Percentiles rank a stretch among this genome's conserved stretches.
phyloP scores from a whole-genome alignment of 37 sponge, comb jelly and placozoan species.

The Diacarnus erythraeanus region DNA sequence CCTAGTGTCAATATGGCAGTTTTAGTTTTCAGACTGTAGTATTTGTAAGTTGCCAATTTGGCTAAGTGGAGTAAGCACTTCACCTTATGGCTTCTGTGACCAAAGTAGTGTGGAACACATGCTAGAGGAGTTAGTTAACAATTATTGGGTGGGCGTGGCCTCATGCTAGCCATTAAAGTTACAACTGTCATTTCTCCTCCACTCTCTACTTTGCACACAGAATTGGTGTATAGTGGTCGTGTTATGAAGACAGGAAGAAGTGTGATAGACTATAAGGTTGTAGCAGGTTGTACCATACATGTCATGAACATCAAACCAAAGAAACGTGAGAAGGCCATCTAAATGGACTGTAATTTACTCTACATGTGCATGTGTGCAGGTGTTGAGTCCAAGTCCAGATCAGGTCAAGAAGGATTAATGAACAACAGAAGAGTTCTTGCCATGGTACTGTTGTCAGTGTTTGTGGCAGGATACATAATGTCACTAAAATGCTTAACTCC shows the following conservation, averaged over 20 bases:
- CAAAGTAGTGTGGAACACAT: too few species aligned
- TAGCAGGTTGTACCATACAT: conserved; percentile 28
- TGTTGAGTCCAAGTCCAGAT: background rate
- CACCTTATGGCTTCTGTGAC: too few species aligned
- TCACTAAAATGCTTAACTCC: too few species aligned
- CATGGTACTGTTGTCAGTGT: conserved; percentile 9
- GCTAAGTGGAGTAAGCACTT: too few species aligned
- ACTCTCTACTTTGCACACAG: conserved; percentile 4
- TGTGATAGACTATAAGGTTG: conserved; percentile 35
- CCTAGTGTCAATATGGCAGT: background rate
- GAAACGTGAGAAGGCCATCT: conserved; percentile 12
- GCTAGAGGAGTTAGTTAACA: too few species aligned
- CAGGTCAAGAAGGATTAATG: background rate
- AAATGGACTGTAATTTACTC: background rate
- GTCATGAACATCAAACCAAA: background rate
- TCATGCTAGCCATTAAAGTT: too few species aligned
- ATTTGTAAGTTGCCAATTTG: too few species aligned
- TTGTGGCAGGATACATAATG: too few species aligned
- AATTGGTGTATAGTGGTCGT: conserved; percentile 53
- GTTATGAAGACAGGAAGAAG: conserved; percentile 40
- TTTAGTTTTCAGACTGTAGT: too few species aligned
- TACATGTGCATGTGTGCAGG: background rate
- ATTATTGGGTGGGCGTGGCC: too few species aligned
- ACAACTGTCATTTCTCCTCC: background rate
- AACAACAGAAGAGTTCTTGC: conserved; percentile 19